Evolutionary conservation across 1,140 invertebrate species (phyloP).

Genomic region (Himalopsyche phryganea): DNA sequence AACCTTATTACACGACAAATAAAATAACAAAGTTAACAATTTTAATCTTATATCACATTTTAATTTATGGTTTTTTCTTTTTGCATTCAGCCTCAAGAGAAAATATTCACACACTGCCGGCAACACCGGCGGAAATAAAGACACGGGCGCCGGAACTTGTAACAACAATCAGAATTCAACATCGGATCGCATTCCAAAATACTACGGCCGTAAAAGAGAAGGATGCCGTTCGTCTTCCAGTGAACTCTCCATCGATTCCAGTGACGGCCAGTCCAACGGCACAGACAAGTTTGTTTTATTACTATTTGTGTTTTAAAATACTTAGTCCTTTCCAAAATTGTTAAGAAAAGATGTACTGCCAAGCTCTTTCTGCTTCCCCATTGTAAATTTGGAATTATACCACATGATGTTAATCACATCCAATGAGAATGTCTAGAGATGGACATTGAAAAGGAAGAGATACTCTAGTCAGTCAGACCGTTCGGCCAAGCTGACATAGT

Average conservation of each 20-base stretch:
- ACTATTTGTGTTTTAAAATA: background rate
- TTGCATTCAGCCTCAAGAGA: no score
- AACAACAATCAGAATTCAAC: background rate
- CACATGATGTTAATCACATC: no score
- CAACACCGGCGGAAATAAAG: background rate
- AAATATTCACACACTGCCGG: background rate
- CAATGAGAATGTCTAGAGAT: no score
- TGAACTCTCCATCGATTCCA: constrained; percentile 47
- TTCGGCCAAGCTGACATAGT: no score
- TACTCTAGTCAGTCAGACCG: no score
- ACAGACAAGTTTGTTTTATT: constrained; percentile 39
- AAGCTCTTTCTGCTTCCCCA: no score
- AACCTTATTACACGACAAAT: no score
- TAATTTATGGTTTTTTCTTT: no score
- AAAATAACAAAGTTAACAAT: no score
- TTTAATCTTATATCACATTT: no score
- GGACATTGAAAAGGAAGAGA: no score
- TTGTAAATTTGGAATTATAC: no score
- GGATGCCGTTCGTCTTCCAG: constrained; percentile 45
- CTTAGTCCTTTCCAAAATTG: background rate
- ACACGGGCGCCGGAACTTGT: background rate
- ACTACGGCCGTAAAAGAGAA: constrained; percentile 48
- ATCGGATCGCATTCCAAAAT: constrained; percentile 37
- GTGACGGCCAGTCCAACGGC: constrained; percentile 37
- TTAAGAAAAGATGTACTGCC: background rate